These are phyloP conservation scores for Willowsia nigromaculata DNA, from an alignment of 2,888 invertebrate species.

Conservation along the genomic window DNA sequence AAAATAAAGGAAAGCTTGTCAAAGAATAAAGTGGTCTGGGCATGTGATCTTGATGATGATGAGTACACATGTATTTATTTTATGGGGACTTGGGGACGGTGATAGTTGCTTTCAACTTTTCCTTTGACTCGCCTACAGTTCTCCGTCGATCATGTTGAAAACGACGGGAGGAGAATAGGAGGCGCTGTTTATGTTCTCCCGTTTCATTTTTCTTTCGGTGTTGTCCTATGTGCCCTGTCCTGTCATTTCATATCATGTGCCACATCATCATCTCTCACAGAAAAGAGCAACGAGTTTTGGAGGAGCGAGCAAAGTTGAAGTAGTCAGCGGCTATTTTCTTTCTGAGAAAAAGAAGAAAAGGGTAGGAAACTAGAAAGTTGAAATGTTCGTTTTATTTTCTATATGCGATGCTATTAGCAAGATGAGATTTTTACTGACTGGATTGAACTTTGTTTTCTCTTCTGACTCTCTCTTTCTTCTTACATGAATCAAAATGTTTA, in stretches of 20 bases:
- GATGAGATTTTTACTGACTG: slow-evolving; percentile 58
- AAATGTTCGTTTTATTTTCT: neutral
- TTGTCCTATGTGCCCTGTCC: neutral
- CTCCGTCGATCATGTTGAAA: slow-evolving; percentile 19
- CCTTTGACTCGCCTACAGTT: slow-evolving; percentile 24
- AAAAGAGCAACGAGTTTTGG: slow-evolving; percentile 7
- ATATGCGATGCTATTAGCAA: slow-evolving; percentile 23
- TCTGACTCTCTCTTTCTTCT: neutral
- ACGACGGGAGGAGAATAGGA: neutral
- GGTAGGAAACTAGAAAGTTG: neutral
- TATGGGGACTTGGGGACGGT: slow-evolving; percentile 38
- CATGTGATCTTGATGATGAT: slow-evolving; percentile 34
- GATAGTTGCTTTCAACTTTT: slow-evolving; percentile 41
- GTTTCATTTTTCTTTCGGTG: neutral
- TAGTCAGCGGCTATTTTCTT: slow-evolving; percentile 4
- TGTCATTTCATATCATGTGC: slow-evolving; percentile 18
- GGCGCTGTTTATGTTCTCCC: neutral
- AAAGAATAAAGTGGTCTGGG: slow-evolving; percentile 17
- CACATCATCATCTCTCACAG: neutral
- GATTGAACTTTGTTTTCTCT: slow-evolving; percentile 54
- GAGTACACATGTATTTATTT: slow-evolving; percentile 34
- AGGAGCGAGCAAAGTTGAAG: neutral
- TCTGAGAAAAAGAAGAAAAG: slow-evolving; percentile 16
- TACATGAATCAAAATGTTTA: neutral
- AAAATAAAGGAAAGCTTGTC: neutral